Evolutionary conservation across 2,797 vertebrate species (phyloP).

Genomic region (Alfaro cultratus): DNA sequence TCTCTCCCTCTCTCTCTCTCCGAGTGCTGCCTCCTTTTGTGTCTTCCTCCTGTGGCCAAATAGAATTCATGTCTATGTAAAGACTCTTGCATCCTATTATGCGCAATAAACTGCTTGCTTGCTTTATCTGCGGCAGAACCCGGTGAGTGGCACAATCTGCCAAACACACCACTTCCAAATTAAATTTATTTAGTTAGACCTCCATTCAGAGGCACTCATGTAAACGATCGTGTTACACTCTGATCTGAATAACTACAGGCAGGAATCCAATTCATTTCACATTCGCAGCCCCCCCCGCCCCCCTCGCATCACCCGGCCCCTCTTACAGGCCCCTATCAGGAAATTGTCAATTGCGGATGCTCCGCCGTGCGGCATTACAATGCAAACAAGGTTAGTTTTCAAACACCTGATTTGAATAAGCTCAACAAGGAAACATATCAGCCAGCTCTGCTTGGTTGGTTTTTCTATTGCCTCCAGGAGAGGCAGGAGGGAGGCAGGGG

Average conservation of each 20-base stretch:
- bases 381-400: constrained; percentile 89
- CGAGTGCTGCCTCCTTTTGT: constrained; percentile 63
- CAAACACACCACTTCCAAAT: constrained; percentile 83
- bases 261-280: constrained; percentile 79
- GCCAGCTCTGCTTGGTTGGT: constrained; percentile 65
- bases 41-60: constrained; percentile 68
- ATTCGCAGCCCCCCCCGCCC: constrained; percentile 57
- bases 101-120: constrained; percentile 81
- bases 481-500: constrained; percentile 43
- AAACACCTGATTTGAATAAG: constrained; percentile 87
- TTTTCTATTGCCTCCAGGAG: constrained; percentile 75
- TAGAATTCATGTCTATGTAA: constrained; percentile 83
- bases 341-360: constrained; percentile 83
- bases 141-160: constrained; percentile 78
- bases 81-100: constrained; percentile 83
- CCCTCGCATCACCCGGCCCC: constrained; percentile 46
- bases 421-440: constrained; percentile 80
- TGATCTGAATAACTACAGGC: constrained; percentile 84
- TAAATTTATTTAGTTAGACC: constrained; percentile 87
- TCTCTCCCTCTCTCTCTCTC: constrained; percentile 51
- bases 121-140: constrained; percentile 83
- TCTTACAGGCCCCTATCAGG: constrained; percentile 80
- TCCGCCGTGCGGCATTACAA: constrained; percentile 79
- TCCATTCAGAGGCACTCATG: constrained; percentile 83
- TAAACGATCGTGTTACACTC: constrained; percentile 85